Evolutionary conservation across 2,113 vertebrate species (phyloP).

Genomic region (Elachura formosa): DNA sequence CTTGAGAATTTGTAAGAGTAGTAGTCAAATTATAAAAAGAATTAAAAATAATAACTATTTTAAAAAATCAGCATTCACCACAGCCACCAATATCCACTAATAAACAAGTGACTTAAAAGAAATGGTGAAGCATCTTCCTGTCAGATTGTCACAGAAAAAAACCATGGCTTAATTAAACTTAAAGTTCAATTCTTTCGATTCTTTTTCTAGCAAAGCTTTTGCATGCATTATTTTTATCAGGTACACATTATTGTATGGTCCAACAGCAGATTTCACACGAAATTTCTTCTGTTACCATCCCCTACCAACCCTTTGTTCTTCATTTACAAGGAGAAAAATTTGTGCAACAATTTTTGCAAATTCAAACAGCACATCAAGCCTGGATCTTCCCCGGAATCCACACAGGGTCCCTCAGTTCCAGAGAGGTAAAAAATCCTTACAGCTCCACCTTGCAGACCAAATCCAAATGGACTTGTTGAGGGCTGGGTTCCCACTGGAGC

Average conservation of each 20-base stretch:
- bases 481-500: background rate
- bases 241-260: fast-evolving
- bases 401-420: background rate
- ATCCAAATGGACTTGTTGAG: background rate
- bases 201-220: background rate
- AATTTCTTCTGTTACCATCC: background rate
- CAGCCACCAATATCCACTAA: background rate
- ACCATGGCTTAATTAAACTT: background rate
- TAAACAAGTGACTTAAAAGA: background rate
- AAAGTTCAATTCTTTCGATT: background rate
- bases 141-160: background rate
- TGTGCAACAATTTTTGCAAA: background rate
- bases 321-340: background rate
- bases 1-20: background rate
- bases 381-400: background rate
- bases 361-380: fast-evolving
- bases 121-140: background rate
- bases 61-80: background rate
- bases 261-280: background rate
- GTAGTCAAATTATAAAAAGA: background rate
- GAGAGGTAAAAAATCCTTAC: background rate
- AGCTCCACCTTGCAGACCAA: background rate
- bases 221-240: background rate
- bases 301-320: background rate
- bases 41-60: background rate